These are phyloP conservation scores for Nanorana parkeri DNA, from an alignment of 2,113 vertebrate genomes.

Conservation along the genomic window DNA sequence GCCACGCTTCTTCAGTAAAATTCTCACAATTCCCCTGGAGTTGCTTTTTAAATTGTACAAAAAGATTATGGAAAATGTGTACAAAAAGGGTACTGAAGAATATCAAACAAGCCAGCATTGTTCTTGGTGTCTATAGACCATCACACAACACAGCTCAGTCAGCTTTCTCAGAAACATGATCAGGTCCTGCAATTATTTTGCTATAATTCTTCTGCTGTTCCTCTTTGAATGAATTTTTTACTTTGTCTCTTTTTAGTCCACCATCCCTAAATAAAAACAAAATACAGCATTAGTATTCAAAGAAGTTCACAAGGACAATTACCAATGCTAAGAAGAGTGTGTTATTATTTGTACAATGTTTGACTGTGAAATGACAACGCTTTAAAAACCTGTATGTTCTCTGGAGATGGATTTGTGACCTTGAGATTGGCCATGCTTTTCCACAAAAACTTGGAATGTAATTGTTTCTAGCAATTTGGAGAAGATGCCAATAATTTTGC, in stretches of 20 bases:
- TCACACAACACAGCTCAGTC: background rate
- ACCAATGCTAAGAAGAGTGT: too few species aligned
- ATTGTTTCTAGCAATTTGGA: too few species aligned
- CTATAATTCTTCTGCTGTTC: conserved; percentile 96
- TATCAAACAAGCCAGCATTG: background rate
- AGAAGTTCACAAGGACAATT: too few species aligned
- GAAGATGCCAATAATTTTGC: too few species aligned
- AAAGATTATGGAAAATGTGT: background rate
- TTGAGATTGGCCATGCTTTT: too few species aligned
- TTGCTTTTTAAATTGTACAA: background rate
- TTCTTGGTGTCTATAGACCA: background rate
- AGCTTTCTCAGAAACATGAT: background rate
- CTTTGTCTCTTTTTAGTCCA: conserved; percentile 87
- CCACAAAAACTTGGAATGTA: too few species aligned
- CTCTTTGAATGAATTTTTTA: conserved; percentile 87
- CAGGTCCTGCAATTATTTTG: conserved; percentile 84
- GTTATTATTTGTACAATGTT: too few species aligned
- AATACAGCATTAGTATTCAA: background rate
- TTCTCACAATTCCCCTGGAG: too few species aligned
- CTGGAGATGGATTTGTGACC: too few species aligned
- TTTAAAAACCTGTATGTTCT: too few species aligned
- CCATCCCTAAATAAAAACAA: conserved; percentile 83
- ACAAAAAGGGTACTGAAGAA: background rate
- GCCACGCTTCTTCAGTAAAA: too few species aligned
- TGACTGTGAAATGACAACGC: too few species aligned